phyloP scores from a whole-genome alignment of 2,113 vertebrate genomes.

The Cynocephalus volans region DNA sequence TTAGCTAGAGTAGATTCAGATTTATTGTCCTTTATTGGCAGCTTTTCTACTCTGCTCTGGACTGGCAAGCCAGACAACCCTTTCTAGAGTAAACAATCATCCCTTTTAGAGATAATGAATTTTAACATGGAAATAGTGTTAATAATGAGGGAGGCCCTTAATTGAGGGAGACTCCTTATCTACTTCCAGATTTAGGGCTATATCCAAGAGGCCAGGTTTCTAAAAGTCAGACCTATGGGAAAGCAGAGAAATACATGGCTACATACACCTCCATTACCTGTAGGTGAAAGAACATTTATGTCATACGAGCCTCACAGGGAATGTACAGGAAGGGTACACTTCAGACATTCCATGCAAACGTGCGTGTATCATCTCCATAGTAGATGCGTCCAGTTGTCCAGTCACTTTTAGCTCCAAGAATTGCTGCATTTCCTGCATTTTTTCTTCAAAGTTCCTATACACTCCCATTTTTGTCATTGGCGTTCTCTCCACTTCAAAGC shows the following conservation, averaged over 20 bases:
- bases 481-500: neutral
- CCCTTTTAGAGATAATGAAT: neutral
- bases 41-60: neutral
- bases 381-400: slow-evolving; percentile 87
- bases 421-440: slow-evolving; percentile 92
- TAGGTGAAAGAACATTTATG: slow-evolving; percentile 90
- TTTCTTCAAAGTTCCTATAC: slow-evolving; percentile 63
- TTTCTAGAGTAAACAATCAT: neutral
- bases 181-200: neutral
- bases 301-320: slow-evolving; percentile 87
- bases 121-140: neutral
- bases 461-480: slow-evolving; percentile 70
- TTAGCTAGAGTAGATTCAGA: neutral
- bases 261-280: slow-evolving; percentile 87
- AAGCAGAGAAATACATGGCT: neutral
- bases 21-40: neutral
- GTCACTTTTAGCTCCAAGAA: slow-evolving; percentile 92
- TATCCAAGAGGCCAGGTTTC: neutral
- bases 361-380: slow-evolving; percentile 89
- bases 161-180: neutral
- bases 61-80: neutral
- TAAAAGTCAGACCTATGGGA: neutral
- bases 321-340: slow-evolving; percentile 71
- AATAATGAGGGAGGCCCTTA: no score
- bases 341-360: slow-evolving; percentile 92